phyloP scores from a whole-genome alignment of 2,888 invertebrate species.

The Smittia sp. region DNA sequence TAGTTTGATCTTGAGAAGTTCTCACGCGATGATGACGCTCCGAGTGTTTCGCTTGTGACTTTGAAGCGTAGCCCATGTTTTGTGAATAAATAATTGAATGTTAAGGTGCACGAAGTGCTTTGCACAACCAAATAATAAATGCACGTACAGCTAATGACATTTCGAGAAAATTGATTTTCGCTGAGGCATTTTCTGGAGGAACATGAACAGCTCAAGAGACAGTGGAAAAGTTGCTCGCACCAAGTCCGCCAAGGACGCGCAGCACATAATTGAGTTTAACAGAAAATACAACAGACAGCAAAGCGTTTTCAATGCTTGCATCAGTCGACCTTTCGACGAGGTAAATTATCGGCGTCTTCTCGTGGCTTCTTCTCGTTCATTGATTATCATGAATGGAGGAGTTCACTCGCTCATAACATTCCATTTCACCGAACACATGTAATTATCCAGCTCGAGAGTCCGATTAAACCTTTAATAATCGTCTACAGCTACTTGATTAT shows the following conservation, averaged over 20 bases:
- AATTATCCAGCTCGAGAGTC: background rate
- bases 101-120: background rate
- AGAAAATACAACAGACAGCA: background rate
- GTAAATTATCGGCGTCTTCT: background rate
- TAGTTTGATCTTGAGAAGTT: slow-evolving; percentile 24
- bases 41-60: background rate
- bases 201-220: background rate
- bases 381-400: background rate
- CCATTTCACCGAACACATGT: slow-evolving; percentile 15
- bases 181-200: background rate
- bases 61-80: background rate
- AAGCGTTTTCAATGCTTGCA: slow-evolving; percentile 25
- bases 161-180: background rate
- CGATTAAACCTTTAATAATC: too few species aligned
- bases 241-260: slow-evolving; percentile 24
- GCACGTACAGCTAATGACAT: slow-evolving; percentile 20
- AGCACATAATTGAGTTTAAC: slow-evolving; percentile 19
- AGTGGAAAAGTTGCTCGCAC: background rate
- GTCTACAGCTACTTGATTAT: too few species aligned
- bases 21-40: slow-evolving; percentile 27
- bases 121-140: background rate
- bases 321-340: slow-evolving; percentile 20
- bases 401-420: background rate
- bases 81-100: background rate
- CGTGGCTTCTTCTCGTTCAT: background rate